Evolutionary conservation across 1,140 invertebrate genomes (phyloP).

Genomic region (Conus betulinus): DNA sequence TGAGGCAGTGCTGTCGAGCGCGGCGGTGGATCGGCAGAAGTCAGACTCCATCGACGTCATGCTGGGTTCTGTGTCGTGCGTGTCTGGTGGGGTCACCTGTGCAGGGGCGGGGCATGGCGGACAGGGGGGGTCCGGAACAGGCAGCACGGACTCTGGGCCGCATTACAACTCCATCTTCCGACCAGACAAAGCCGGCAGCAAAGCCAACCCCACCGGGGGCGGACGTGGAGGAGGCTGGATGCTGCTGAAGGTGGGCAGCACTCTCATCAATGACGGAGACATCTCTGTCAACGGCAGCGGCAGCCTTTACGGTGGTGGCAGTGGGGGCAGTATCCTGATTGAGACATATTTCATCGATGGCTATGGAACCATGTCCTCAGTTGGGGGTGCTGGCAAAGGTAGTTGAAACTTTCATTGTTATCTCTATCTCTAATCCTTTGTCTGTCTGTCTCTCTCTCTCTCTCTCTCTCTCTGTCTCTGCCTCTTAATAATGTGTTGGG

Average conservation of each 20-base stretch:
- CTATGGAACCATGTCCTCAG: constrained; percentile 57
- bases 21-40: constrained; percentile 51
- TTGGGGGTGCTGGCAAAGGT: constrained; percentile 54
- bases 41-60: constrained; percentile 56
- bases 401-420: background rate
- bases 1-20: constrained; percentile 57
- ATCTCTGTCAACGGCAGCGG: constrained; percentile 59
- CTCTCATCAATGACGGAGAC: constrained; percentile 61
- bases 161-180: constrained; percentile 62
- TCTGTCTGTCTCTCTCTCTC: no score
- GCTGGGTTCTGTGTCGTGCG: constrained; percentile 44
- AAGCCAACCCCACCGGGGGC: constrained; percentile 45
- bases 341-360: constrained; percentile 60
- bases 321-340: constrained; percentile 66
- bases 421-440: background rate
- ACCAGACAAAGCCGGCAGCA: constrained; percentile 61
- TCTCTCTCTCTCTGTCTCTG: no score
- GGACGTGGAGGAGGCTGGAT: constrained; percentile 63
- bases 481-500: no score
- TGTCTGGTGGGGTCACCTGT: background rate
- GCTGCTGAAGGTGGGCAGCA: constrained; percentile 53
- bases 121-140: constrained; percentile 49
- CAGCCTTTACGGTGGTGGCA: constrained; percentile 59
- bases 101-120: constrained; percentile 64
- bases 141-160: constrained; percentile 41